Conservation (phyloP, 1,140 invertebrate genomes). For the Caenorhabditis inopinata region DNA sequence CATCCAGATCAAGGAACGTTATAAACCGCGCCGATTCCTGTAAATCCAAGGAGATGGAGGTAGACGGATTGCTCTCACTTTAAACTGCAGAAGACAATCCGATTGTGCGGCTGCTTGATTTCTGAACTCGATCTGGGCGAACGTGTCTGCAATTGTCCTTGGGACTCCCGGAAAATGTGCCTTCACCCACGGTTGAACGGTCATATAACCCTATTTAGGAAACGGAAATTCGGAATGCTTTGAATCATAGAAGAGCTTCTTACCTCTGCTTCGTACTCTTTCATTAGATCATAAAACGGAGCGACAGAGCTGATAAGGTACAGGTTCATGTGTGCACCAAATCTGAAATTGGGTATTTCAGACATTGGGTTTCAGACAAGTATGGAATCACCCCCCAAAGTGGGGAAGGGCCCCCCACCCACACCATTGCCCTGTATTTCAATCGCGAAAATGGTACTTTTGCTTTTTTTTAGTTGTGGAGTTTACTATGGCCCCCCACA, state of each 20-base stretch:
- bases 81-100: constrained; percentile 32
- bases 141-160: not conserved
- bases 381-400: too few species aligned
- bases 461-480: too few species aligned
- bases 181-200: not conserved
- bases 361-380: too few species aligned
- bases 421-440: too few species aligned
- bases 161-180: not conserved
- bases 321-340: not conserved
- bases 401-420: too few species aligned
- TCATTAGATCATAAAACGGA: constrained; percentile 8
- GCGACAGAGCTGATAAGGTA: constrained; percentile 21
- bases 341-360: too few species aligned
- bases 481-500: too few species aligned
- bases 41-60: not conserved
- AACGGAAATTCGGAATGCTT: not conserved
- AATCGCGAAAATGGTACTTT: too few species aligned
- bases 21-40: constrained; percentile 24
- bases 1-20: constrained; percentile 26
- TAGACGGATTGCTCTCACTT: not conserved
- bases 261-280: constrained; percentile 16
- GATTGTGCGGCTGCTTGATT: constrained; percentile 37
- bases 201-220: constrained; percentile 32
- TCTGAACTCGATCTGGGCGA: constrained; percentile 16
- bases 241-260: not conserved